These are phyloP conservation scores for Copsychus sechellarum DNA, from an alignment of 2,113 vertebrate genomes.

Conservation along the genomic window DNA sequence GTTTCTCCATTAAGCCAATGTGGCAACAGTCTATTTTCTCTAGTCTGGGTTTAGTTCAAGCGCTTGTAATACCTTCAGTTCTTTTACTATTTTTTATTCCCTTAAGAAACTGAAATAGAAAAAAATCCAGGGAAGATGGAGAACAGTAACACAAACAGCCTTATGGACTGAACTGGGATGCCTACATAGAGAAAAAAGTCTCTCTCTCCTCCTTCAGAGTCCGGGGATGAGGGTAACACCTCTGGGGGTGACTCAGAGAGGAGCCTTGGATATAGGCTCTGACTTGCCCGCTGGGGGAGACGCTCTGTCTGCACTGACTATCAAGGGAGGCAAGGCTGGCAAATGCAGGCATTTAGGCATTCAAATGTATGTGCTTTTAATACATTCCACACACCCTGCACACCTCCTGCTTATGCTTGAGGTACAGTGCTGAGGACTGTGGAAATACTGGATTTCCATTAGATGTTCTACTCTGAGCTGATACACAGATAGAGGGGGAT, in stretches of 20 bases:
- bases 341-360: slow-evolving; percentile 2
- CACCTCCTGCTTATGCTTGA: not conserved
- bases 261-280: not conserved
- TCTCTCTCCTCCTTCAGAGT: not conserved
- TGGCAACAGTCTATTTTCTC: not conserved
- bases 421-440: not conserved
- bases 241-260: slow-evolving; percentile 35
- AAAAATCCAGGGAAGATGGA: not conserved
- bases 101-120: slow-evolving; percentile 4
- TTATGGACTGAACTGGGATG: not conserved
- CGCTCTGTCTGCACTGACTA: slow-evolving; percentile 13
- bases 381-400: not conserved
- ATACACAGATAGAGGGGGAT: not conserved
- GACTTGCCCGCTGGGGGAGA: slow-evolving; percentile 26
- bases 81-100: not conserved
- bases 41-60: not conserved
- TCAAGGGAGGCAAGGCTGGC: slow-evolving; percentile 8
- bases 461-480: not conserved
- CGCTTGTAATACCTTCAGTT: not conserved
- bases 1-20: not conserved
- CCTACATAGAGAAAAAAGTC: not conserved
- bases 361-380: slow-evolving; percentile 5
- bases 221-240: not conserved
- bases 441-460: not conserved
- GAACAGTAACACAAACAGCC: not conserved